Evolutionary conservation across 92 coral and sea anemone species (phyloP).

Genomic region (Montipora capitata): DNA sequence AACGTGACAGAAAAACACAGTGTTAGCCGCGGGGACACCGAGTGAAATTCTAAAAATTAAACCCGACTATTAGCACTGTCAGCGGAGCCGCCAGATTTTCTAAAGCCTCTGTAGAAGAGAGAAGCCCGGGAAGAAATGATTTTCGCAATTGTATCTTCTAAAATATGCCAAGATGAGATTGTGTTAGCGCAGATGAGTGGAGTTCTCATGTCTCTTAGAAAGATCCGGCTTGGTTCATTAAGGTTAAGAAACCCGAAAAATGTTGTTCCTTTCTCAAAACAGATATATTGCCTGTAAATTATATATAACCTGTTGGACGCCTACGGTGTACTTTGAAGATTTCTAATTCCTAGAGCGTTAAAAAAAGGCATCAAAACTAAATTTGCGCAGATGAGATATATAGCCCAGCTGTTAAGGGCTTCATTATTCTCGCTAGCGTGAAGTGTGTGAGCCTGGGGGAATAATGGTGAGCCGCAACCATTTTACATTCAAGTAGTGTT

Average conservation of each 20-base stretch:
- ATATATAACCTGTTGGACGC: background rate
- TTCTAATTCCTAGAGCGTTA: background rate
- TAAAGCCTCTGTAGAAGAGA: background rate
- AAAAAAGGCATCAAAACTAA: background rate
- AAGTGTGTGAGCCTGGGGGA: background rate
- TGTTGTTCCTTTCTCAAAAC: background rate
- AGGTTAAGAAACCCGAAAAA: background rate
- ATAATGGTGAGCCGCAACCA: background rate
- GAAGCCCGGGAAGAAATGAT: background rate
- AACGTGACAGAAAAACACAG: background rate
- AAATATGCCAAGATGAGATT: background rate
- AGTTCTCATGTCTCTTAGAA: background rate
- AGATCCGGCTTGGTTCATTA: background rate
- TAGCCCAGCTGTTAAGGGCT: background rate
- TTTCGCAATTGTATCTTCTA: background rate
- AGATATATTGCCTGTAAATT: background rate
- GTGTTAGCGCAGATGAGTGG: background rate
- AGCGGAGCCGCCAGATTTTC: background rate
- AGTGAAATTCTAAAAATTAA: too few species aligned
- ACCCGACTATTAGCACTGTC: background rate
- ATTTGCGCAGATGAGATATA: background rate
- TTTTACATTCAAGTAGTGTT: constrained; percentile 25
- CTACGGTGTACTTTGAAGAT: background rate
- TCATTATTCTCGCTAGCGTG: background rate
- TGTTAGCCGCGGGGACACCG: background rate